Percentiles rank a stretch among this genome's conserved stretches.
phyloP scores from a whole-genome alignment of 2,113 vertebrate genomes.

The Stictonetta naevosa region DNA sequence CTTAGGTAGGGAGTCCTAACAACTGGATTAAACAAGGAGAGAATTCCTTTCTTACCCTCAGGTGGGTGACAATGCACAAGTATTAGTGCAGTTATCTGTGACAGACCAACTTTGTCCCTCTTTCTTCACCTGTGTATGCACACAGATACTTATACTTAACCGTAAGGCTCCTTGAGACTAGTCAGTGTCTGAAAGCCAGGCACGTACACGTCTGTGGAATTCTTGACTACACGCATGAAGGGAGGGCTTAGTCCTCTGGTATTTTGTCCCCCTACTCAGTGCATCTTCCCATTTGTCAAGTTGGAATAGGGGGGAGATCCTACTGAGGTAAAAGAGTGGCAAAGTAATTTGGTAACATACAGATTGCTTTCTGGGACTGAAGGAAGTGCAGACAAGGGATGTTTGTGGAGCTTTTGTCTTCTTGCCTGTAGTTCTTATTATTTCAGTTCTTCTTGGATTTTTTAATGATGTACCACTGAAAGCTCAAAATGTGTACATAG shows the following conservation, averaged over 20 bases:
- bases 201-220: rapidly evolving
- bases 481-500: not conserved
- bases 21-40: not conserved
- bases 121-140: not conserved
- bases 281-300: not conserved
- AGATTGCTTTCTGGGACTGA: not conserved
- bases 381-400: not conserved
- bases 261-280: not conserved
- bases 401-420: not conserved
- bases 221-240: not conserved
- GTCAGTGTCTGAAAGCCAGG: not conserved
- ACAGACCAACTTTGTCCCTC: not conserved
- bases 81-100: not conserved
- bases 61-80: not conserved
- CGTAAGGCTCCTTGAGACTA: rapidly evolving
- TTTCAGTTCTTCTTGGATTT: not conserved
- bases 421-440: not conserved
- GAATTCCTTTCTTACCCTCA: not conserved
- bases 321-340: not conserved
- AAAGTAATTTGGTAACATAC: not conserved
- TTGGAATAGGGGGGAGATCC: not conserved
- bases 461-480: not conserved
- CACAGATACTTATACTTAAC: not conserved
- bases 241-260: not conserved
- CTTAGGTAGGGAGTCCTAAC: not conserved